Evolutionary conservation across 2,888 invertebrate genomes (phyloP).

Genomic region (Caenorhabditis auriculariae): DNA sequence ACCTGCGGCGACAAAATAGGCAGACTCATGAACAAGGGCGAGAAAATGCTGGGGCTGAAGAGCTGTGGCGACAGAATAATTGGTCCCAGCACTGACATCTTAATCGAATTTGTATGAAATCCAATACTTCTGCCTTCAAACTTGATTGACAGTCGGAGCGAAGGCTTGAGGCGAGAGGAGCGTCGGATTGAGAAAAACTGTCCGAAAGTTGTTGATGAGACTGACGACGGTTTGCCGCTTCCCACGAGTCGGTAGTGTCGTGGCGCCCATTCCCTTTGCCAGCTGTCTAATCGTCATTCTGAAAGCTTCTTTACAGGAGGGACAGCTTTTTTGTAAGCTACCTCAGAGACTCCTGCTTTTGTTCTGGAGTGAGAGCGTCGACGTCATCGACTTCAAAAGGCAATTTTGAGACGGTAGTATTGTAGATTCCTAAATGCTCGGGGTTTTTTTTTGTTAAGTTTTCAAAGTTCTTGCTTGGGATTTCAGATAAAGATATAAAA

Average conservation of each 20-base stretch:
- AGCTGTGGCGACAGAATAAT: slow-evolving; percentile 32
- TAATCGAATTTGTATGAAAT: slow-evolving; percentile 5
- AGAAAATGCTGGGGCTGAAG: slow-evolving; percentile 31
- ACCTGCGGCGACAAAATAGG: slow-evolving; percentile 31
- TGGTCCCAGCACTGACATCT: slow-evolving; percentile 33
- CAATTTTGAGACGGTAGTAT: slow-evolving; percentile 21
- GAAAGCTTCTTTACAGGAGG: too few species aligned
- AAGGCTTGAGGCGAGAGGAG: slow-evolving; percentile 12
- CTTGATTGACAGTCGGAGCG: slow-evolving; percentile 3
- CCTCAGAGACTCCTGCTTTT: slow-evolving; percentile 32
- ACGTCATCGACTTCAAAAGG: slow-evolving; percentile 46
- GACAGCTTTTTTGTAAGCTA: too few species aligned
- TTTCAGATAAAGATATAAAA: too few species aligned
- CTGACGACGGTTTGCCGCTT: too few species aligned
- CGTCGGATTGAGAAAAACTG: slow-evolving; percentile 5
- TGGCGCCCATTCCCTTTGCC: slow-evolving; percentile 21
- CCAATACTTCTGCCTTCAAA: too few species aligned
- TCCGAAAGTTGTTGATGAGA: too few species aligned
- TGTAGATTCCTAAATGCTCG: slow-evolving; percentile 41
- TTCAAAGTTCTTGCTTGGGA: too few species aligned
- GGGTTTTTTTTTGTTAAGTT: too few species aligned
- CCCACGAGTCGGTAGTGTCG: too few species aligned
- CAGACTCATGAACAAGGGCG: slow-evolving; percentile 24
- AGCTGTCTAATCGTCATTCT: slow-evolving; percentile 20
- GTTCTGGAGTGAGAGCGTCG: slow-evolving; percentile 21